Evolutionary conservation across 2,113 vertebrate species (phyloP).

Genomic region (Grammomys dolichurus): DNA sequence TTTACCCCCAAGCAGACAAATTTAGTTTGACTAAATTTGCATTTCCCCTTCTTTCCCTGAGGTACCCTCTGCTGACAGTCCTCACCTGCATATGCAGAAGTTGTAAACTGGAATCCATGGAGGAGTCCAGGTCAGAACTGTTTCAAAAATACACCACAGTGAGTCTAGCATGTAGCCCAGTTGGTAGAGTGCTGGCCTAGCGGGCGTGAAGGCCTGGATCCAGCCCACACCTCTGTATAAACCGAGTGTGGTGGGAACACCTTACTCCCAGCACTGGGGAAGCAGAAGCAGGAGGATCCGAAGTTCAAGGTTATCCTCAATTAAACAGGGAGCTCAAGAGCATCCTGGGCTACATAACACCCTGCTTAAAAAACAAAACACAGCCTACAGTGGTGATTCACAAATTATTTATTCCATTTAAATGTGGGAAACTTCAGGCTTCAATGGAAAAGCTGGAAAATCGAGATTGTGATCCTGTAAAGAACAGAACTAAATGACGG

Average conservation of each 20-base stretch:
- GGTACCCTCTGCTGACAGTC: not conserved
- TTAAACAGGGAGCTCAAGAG: not conserved
- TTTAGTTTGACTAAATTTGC: not conserved
- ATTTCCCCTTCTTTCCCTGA: not conserved
- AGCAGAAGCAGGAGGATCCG: no score
- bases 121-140: not conserved
- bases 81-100: not conserved
- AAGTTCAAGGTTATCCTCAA: not conserved
- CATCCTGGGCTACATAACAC: not conserved
- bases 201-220: not conserved
- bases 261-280: not conserved
- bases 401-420: not conserved
- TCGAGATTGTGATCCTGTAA: not conserved
- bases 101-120: not conserved
- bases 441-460: slow-evolving; percentile 10
- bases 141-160: not conserved
- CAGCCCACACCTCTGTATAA: not conserved
- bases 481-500: not conserved
- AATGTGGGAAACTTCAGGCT: not conserved
- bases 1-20: not conserved
- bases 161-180: not conserved
- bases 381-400: not conserved
- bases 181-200: not conserved
- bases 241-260: not conserved
- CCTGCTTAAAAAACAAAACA: not conserved